phyloP scores from a whole-genome alignment of 2,113 vertebrate genomes.

The Ctenomys sociabilis region DNA sequence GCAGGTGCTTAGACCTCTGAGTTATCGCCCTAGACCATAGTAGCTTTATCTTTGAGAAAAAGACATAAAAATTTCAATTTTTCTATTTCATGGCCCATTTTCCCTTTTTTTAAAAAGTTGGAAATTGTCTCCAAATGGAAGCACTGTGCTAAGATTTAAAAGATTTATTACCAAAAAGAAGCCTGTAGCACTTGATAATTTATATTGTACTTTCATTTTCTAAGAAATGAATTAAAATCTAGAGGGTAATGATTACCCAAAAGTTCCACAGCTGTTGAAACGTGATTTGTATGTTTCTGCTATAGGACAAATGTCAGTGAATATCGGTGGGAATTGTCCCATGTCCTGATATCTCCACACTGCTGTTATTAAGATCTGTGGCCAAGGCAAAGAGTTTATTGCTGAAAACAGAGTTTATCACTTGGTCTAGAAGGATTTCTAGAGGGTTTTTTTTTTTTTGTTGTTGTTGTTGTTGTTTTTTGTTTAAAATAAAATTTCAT shows the following conservation, averaged over 20 bases:
- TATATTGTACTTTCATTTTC: not conserved
- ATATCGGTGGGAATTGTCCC: not conserved
- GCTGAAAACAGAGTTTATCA: not conserved
- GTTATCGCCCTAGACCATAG: too few species aligned
- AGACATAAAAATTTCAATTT: not conserved
- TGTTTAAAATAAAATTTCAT: too few species aligned
- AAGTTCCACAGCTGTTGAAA: not conserved
- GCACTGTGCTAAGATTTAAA: not conserved
- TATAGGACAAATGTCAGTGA: not conserved
- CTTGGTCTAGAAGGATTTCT: not conserved
- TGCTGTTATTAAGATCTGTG: not conserved
- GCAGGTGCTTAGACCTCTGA: too few species aligned
- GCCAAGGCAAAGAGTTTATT: slow-evolving; percentile 2
- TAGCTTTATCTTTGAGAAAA: not conserved
- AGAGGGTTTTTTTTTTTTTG: not conserved
- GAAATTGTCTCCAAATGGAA: not conserved
- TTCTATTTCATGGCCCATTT: not conserved
- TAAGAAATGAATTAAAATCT: not conserved
- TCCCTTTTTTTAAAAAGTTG: not conserved
- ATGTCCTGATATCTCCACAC: not conserved
- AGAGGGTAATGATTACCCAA: not conserved
- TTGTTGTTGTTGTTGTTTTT: too few species aligned
- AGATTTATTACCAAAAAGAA: not conserved
- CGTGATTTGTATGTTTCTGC: not conserved
- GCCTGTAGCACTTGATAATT: not conserved